Evolutionary conservation across 1,140 invertebrate species (phyloP).

Genomic region (Argopecten irradians): DNA sequence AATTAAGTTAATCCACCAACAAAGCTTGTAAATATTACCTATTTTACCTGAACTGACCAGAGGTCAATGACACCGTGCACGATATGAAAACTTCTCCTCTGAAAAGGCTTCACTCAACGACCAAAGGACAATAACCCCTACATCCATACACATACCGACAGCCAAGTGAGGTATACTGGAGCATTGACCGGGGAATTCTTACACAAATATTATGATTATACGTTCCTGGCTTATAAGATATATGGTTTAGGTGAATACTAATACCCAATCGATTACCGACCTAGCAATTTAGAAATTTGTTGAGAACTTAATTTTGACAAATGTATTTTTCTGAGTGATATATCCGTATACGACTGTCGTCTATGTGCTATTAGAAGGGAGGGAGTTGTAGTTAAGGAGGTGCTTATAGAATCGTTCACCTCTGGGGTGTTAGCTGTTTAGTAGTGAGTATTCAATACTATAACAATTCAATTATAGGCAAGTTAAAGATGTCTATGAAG

Average conservation of each 20-base stretch:
- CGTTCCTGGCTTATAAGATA: not conserved
- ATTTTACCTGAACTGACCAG: not conserved
- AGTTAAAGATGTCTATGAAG: not conserved
- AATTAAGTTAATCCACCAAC: too few relatives aligned
- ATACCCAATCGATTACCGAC: conserved; percentile 8
- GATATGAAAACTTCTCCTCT: not conserved
- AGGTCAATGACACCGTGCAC: not conserved
- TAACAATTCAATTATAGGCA: not conserved
- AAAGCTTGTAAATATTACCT: too few relatives aligned
- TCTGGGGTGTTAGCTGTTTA: not conserved
- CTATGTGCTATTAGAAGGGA: not conserved
- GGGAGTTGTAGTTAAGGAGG: not conserved
- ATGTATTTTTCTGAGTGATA: not conserved
- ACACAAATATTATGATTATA: conserved; percentile 19
- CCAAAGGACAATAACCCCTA: conserved; percentile 4
- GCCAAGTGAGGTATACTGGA: too few relatives aligned
- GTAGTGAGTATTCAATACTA: not conserved
- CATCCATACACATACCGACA: not conserved
- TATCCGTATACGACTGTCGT: not conserved
- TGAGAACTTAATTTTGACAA: not conserved
- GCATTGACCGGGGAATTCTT: not conserved
- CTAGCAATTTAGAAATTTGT: not conserved
- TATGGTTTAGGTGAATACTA: not conserved
- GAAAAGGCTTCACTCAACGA: not conserved
- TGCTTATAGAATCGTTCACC: not conserved